These are phyloP conservation scores for Metellina segmentata DNA, from an alignment of 2,888 invertebrate genomes.

Conservation along the genomic window DNA sequence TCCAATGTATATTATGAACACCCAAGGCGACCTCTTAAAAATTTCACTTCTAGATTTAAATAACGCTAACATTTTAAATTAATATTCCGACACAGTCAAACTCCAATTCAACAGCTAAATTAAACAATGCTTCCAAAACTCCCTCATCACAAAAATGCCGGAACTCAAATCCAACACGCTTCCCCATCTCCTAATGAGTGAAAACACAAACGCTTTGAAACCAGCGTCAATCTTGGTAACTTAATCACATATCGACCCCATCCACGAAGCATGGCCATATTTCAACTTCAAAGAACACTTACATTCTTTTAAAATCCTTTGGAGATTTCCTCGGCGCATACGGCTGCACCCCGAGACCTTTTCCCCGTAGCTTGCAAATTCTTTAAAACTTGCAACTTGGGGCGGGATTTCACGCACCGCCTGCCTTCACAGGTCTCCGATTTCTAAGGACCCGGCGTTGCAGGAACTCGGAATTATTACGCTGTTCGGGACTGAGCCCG, in stretches of 20 bases:
- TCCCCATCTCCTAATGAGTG: background rate
- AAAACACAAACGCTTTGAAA: background rate
- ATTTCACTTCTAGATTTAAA: too few relatives aligned
- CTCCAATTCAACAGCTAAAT: too few relatives aligned
- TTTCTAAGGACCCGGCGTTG: conserved; percentile 49
- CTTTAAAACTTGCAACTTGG: conserved; percentile 59
- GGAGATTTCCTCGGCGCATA: too few relatives aligned
- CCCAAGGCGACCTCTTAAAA: too few relatives aligned
- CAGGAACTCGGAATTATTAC: background rate
- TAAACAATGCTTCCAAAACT: background rate
- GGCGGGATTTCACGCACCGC: conserved; percentile 29
- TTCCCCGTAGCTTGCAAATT: conserved; percentile 51
- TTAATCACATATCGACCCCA: conserved; percentile 12
- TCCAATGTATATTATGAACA: too few relatives aligned
- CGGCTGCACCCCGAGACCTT: conserved; percentile 8
- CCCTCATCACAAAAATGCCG: background rate
- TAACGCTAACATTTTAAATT: too few relatives aligned
- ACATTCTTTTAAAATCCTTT: conserved; percentile 25
- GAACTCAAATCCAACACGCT: background rate
- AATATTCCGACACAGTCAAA: too few relatives aligned
- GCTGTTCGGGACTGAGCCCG: background rate
- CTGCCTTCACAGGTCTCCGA: conserved; percentile 49
- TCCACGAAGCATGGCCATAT: background rate
- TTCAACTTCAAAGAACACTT: conserved; percentile 51
- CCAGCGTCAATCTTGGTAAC: background rate